These are phyloP conservation scores for Drosophila leontia DNA, from an alignment of 1,140 invertebrate genomes.

Conservation along the genomic window DNA sequence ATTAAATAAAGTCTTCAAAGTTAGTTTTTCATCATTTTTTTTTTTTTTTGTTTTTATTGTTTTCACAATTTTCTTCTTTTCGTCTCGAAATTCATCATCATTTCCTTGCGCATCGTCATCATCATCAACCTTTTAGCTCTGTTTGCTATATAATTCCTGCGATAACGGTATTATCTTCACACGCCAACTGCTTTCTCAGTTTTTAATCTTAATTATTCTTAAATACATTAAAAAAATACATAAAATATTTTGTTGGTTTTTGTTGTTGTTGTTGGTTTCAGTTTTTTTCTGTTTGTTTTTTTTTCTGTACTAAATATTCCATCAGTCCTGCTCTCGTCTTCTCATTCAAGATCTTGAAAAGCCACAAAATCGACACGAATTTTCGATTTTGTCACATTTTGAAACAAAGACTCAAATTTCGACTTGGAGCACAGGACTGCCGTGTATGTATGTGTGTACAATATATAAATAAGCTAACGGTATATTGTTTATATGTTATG, in stretches of 20 bases:
- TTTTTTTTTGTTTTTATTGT: constrained; percentile 25
- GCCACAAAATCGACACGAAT: not conserved
- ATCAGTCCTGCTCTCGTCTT: constrained; percentile 34
- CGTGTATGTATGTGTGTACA: constrained; percentile 58
- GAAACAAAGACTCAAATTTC: not conserved
- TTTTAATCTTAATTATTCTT: constrained; percentile 77
- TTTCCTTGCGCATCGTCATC: constrained; percentile 69
- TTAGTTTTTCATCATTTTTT: constrained; percentile 29
- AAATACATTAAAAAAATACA: constrained; percentile 83
- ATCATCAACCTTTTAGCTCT: constrained; percentile 28
- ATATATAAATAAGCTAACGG: constrained; percentile 81
- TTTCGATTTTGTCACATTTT: constrained; percentile 9
- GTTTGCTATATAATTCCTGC: constrained; percentile 52
- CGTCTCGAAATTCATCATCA: constrained; percentile 51
- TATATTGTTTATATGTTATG: constrained; percentile 75
- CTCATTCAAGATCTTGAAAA: not conserved
- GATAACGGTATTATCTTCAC: constrained; percentile 50
- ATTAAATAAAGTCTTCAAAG: no score
- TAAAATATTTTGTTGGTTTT: constrained; percentile 73
- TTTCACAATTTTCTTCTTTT: constrained; percentile 35
- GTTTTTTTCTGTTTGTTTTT: constrained; percentile 20
- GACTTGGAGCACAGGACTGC: constrained; percentile 23
- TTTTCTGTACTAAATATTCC: constrained; percentile 35
- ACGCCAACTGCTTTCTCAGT: constrained; percentile 24
- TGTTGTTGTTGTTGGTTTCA: constrained; percentile 27